Percentiles rank a stretch among this genome's conserved stretches.
Evolutionary conservation across 2,113 vertebrate genomes (phyloP).

Genomic region (Haemorhous mexicanus): DNA sequence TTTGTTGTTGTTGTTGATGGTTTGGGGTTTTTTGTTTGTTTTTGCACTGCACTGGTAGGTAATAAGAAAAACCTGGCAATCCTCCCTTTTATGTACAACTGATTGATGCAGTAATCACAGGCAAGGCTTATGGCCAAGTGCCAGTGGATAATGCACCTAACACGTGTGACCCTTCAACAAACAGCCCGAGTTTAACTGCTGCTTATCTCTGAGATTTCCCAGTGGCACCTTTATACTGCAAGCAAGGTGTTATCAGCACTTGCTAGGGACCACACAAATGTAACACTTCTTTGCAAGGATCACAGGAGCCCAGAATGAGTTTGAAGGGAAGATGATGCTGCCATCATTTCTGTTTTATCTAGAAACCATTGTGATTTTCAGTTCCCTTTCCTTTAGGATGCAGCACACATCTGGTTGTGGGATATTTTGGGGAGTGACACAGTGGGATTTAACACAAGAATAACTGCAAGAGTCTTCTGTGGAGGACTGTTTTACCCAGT

Average conservation of each 20-base stretch:
- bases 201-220: background rate
- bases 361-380: background rate
- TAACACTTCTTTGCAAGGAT: background rate
- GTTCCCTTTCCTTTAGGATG: background rate
- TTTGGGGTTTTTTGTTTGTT: background rate
- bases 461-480: background rate
- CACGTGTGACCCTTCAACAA: background rate
- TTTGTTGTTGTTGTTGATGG: rapidly evolving
- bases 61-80: background rate
- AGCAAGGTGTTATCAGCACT: background rate
- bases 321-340: background rate
- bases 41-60: background rate
- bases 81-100: background rate
- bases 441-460: background rate
- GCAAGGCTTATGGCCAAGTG: background rate
- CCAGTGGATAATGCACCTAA: background rate
- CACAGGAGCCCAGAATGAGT: background rate
- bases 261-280: background rate
- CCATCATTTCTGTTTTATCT: background rate
- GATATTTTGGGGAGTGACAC: background rate
- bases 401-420: background rate
- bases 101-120: background rate
- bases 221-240: background rate
- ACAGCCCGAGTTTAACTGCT: background rate
- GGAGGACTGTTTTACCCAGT: background rate